phyloP scores from a whole-genome alignment of 2,113 vertebrate species.

The Cepphus grylle region DNA sequence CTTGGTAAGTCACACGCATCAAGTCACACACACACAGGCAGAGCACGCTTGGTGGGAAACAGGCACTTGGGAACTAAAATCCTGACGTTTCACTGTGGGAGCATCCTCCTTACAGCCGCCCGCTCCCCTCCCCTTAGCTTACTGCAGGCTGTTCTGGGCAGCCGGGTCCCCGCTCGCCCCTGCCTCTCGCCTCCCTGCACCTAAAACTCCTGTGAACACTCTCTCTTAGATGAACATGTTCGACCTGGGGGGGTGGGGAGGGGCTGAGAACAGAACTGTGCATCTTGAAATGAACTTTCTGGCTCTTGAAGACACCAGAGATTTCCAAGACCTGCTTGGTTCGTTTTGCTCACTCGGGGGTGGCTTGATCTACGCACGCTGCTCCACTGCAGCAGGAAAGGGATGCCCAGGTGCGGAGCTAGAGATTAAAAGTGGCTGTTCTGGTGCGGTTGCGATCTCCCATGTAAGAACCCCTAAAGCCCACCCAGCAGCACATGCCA shows the following conservation, averaged over 20 bases:
- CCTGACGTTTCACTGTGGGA: not conserved
- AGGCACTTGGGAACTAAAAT: not conserved
- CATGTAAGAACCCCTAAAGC: not conserved
- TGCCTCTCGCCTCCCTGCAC: not conserved
- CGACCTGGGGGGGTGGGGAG: rapidly evolving
- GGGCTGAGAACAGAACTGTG: not conserved
- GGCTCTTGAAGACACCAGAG: not conserved
- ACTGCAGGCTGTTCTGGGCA: not conserved
- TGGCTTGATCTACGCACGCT: rapidly evolving
- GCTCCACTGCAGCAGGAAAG: not conserved
- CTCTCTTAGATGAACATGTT: not conserved
- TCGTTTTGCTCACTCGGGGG: rapidly evolving
- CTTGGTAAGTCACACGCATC: not conserved
- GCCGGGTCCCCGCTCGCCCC: rapidly evolving
- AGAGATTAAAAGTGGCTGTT: not conserved
- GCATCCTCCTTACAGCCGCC: not conserved
- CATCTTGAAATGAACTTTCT: not conserved
- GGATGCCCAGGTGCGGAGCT: not conserved
- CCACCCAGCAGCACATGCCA: not conserved
- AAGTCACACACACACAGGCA: not conserved
- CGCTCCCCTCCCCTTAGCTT: not conserved
- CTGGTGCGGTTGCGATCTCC: not conserved
- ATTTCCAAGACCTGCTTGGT: not conserved
- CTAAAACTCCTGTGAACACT: rapidly evolving
- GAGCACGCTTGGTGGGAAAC: not conserved